phyloP scores from a whole-genome alignment of 2,113 vertebrate species.

The Serinus canaria region DNA sequence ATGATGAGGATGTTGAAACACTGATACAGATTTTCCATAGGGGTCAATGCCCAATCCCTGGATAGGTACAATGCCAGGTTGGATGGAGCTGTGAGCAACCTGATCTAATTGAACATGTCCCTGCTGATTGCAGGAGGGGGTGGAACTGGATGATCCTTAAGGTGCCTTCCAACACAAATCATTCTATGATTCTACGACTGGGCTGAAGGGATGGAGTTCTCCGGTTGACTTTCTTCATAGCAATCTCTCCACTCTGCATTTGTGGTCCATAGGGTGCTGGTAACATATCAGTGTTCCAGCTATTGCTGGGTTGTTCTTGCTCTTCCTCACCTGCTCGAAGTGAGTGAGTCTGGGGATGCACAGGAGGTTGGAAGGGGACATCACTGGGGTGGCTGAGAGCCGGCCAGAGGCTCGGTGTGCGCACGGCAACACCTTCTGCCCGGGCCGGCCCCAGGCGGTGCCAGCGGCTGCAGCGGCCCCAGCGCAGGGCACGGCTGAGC shows the following conservation, averaged over 20 bases:
- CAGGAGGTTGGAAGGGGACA: neutral
- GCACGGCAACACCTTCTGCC: neutral
- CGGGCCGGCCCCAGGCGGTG: neutral
- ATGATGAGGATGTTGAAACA: neutral
- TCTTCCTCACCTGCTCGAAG: neutral
- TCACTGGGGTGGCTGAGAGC: too few relatives aligned
- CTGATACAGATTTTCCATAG: neutral
- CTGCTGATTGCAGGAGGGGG: neutral
- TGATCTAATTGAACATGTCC: too few relatives aligned
- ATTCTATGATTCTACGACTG: neutral
- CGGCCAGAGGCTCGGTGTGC: too few relatives aligned
- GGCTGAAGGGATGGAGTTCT: neutral
- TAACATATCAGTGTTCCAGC: neutral
- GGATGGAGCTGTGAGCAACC: neutral
- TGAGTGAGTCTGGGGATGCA: neutral
- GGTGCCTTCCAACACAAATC: neutral
- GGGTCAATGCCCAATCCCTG: fast-evolving
- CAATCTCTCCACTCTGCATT: neutral
- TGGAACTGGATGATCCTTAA: neutral
- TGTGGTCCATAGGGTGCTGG: neutral
- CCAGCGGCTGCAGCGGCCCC: neutral
- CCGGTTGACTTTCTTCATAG: neutral
- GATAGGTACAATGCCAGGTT: too few relatives aligned
- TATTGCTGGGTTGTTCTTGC: neutral
- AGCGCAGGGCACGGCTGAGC: neutral